Evolutionary conservation across 2,888 invertebrate species (phyloP).

Genomic region (Drosophila paucipuncta): DNA sequence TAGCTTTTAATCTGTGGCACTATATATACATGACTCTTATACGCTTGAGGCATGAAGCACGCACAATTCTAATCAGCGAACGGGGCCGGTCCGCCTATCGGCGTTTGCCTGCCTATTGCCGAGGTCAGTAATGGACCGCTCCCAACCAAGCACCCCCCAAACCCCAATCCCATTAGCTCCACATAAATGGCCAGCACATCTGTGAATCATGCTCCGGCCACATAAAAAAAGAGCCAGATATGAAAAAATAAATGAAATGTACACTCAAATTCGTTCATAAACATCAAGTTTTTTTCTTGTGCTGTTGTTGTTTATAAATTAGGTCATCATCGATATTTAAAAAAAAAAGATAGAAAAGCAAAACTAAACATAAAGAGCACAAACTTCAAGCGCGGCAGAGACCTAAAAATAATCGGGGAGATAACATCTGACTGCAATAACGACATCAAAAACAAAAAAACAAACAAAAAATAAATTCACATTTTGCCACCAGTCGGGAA

Average conservation of each 20-base stretch:
- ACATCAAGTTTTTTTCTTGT: slow-evolving; percentile 12
- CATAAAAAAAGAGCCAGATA: slow-evolving; percentile 18
- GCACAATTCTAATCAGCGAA: slow-evolving; percentile 63
- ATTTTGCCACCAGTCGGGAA: slow-evolving; percentile 8
- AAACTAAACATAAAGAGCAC: slow-evolving; percentile 23
- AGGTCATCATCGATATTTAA: slow-evolving; percentile 63
- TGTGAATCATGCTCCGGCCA: slow-evolving; percentile 59
- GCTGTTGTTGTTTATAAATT: slow-evolving; percentile 49
- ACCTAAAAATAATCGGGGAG: slow-evolving; percentile 34
- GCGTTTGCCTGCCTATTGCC: slow-evolving; percentile 50
- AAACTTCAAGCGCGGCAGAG: slow-evolving; percentile 45
- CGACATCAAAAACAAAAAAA: not conserved
- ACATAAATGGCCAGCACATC: slow-evolving; percentile 17
- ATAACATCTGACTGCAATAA: slow-evolving; percentile 44
- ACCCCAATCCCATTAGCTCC: not conserved
- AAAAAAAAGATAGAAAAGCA: slow-evolving; percentile 7
- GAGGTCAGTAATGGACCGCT: slow-evolving; percentile 66
- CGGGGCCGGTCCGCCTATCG: slow-evolving; percentile 30
- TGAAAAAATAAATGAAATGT: slow-evolving; percentile 30
- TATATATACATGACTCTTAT: slow-evolving; percentile 24
- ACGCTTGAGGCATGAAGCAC: slow-evolving; percentile 36
- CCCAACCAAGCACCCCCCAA: not conserved
- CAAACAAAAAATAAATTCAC: not conserved
- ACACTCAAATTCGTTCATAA: slow-evolving; percentile 39
- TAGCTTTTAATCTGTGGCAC: slow-evolving; percentile 55